Evolutionary conservation across 2,113 vertebrate species (phyloP).

Genomic region (Megaptera novaeangliae): DNA sequence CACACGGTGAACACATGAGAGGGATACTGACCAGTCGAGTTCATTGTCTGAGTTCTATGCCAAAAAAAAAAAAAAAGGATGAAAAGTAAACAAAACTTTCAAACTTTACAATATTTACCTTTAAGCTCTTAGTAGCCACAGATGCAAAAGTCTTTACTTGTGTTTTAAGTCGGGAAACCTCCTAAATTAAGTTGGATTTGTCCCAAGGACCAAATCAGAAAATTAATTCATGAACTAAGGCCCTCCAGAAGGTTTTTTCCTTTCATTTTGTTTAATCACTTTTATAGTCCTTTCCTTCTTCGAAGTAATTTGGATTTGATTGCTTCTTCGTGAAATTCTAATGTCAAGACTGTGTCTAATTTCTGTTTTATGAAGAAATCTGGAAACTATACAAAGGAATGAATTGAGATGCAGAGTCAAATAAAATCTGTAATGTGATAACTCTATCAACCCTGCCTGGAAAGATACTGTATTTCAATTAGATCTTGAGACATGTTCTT

Average conservation of each 20-base stretch:
- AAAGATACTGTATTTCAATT: constrained; percentile 75
- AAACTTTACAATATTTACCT: constrained; percentile 52
- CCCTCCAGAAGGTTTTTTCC: constrained; percentile 54
- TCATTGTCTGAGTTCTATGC: constrained; percentile 3
- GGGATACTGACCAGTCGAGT: neutral
- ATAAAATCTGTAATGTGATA: constrained; percentile 76
- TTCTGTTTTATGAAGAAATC: constrained; percentile 78
- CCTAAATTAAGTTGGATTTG: constrained; percentile 64
- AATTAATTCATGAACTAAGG: constrained; percentile 66
- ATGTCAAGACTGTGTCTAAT: constrained; percentile 77
- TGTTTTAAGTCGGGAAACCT: constrained; percentile 54
- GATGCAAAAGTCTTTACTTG: constrained; percentile 35
- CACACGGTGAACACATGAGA: neutral
- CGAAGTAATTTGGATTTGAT: constrained; percentile 77
- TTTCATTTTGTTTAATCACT: constrained; percentile 72
- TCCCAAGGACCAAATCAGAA: constrained; percentile 65
- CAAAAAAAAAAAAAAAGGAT: neutral
- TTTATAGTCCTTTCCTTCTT: constrained; percentile 74
- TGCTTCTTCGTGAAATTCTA: constrained; percentile 74
- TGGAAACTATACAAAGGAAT: constrained; percentile 74
- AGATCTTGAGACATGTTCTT: constrained; percentile 72
- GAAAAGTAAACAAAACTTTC: constrained; percentile 50
- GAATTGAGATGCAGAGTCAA: constrained; percentile 71
- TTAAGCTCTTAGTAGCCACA: constrained; percentile 31
- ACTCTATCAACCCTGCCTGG: constrained; percentile 73